Evolutionary conservation across 2,113 vertebrate species (phyloP).

Genomic region (Myrmecophaga tridactyla): DNA sequence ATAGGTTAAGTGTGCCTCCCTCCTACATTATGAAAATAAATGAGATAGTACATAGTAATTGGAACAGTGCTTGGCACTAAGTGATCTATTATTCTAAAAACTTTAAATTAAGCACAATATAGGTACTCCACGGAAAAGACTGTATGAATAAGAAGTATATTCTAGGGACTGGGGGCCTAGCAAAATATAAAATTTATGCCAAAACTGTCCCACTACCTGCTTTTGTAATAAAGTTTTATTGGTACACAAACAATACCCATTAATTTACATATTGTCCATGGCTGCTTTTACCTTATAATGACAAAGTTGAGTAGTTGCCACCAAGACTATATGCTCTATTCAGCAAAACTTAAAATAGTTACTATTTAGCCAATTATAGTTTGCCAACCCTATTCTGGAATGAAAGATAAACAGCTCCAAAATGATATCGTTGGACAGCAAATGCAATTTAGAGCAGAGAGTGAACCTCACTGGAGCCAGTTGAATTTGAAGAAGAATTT

Average conservation of each 20-base stretch:
- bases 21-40: not conserved
- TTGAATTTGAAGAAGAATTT: conserved; percentile 37
- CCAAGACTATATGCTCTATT: not conserved
- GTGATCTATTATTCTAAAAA: not conserved
- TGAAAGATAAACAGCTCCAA: conserved; percentile 25
- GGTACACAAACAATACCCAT: not conserved
- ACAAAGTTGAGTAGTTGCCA: not conserved
- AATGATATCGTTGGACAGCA: not conserved
- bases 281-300: not conserved
- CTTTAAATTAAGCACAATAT: not conserved
- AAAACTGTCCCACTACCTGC: not conserved
- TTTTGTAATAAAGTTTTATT: not conserved
- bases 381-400: not conserved
- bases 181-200: not conserved
- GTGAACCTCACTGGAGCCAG: not conserved
- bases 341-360: not conserved
- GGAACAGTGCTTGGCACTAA: not conserved
- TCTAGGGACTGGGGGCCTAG: not conserved
- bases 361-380: not conserved
- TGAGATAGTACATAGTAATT: not conserved
- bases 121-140: not conserved
- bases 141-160: not conserved
- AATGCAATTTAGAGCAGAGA: conserved; percentile 20
- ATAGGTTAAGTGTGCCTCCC: not conserved
- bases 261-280: not conserved